Evolutionary conservation across 2,113 vertebrate species (phyloP).

Genomic region (Daboia siamensis): DNA sequence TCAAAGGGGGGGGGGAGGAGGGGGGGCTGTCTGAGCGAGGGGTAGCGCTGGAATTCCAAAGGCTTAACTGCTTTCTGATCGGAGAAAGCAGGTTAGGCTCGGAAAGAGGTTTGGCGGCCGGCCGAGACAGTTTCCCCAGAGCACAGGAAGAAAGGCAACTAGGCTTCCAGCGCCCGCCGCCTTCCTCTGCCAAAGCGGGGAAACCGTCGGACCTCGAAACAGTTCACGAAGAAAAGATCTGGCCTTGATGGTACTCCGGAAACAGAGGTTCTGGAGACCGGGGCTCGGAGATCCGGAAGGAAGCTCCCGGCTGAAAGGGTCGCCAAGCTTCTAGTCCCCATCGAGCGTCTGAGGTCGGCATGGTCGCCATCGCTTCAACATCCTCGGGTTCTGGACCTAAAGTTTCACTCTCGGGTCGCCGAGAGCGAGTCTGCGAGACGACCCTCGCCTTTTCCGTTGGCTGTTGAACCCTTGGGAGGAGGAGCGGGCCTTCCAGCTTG

Average conservation of each 20-base stretch:
- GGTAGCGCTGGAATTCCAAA: too few relatives aligned
- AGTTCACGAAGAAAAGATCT: not conserved
- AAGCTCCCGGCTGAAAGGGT: not conserved
- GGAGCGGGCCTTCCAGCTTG: conserved; percentile 91
- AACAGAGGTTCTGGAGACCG: not conserved
- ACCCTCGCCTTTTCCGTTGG: conserved; percentile 89
- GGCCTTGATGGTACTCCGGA: not conserved
- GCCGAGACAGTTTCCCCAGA: not conserved
- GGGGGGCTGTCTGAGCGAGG: too few relatives aligned
- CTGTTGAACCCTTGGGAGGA: conserved; percentile 92
- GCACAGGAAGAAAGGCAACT: not conserved
- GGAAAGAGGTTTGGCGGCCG: not conserved
- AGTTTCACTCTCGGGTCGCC: conserved; percentile 98
- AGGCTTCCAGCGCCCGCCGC: not conserved
- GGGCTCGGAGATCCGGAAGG: not conserved
- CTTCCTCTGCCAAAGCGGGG: not conserved
- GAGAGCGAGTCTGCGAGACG: conserved; percentile 89
- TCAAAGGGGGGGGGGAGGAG: not conserved
- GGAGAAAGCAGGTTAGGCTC: not conserved
- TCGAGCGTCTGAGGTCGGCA: conserved; percentile 85
- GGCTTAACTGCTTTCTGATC: not conserved
- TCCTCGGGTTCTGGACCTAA: conserved; percentile 98
- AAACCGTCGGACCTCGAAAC: not conserved
- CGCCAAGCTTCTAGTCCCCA: conserved; percentile 60
- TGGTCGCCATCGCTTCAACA: conserved; percentile 88